Percentiles rank a stretch among this genome's conserved stretches.
These are phyloP conservation scores for Adineta ricciae DNA, from an alignment of 2,888 invertebrate species.

Conservation along the genomic window DNA sequence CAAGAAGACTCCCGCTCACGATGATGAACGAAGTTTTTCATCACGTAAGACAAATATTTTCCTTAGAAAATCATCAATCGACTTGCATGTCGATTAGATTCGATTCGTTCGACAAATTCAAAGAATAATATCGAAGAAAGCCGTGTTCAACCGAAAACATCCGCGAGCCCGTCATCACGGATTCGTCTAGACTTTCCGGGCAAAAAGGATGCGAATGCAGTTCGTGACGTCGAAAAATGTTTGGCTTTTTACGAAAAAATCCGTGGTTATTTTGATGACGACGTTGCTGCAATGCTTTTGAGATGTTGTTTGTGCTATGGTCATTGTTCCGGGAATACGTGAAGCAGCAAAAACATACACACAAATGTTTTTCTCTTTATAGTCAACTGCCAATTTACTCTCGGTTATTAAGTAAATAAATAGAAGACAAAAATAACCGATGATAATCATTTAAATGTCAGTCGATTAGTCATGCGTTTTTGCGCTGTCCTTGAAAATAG, in stretches of 20 bases:
- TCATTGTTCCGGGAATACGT: not conserved
- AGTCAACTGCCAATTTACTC: too few species aligned
- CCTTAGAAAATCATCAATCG: not conserved
- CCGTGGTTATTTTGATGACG: not conserved
- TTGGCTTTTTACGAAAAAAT: not conserved
- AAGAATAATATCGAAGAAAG: not conserved
- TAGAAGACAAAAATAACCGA: too few species aligned
- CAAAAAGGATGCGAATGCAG: not conserved
- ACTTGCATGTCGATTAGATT: not conserved
- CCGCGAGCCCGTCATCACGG: not conserved
- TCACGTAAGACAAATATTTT: not conserved
- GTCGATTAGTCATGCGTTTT: too few species aligned
- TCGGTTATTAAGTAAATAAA: too few species aligned
- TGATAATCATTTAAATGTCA: too few species aligned
- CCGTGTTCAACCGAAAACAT: not conserved
- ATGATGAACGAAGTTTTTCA: not conserved
- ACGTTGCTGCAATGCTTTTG: not conserved
- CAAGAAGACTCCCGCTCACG: not conserved
- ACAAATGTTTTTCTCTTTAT: too few species aligned
- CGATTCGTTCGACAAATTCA: too few species aligned
- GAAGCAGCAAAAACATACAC: too few species aligned
- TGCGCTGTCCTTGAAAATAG: too few species aligned
- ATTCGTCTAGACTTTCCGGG: not conserved
- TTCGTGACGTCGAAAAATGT: not conserved
- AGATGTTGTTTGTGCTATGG: not conserved